Evolutionary conservation across 1,140 invertebrate genomes (phyloP).

Genomic region (Proctacanthus coquilletti): DNA sequence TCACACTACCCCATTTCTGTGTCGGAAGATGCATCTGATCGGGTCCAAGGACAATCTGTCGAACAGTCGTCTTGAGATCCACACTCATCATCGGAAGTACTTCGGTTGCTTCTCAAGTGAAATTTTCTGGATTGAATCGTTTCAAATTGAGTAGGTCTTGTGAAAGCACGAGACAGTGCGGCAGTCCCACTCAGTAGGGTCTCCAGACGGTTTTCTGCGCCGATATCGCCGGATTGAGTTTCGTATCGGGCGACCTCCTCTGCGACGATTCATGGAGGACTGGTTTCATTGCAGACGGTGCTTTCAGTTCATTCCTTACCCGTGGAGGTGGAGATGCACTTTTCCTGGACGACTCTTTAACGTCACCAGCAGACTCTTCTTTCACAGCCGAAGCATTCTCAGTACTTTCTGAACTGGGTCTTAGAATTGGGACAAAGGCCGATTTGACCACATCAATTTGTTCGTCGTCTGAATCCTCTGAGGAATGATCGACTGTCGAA

Average conservation of each 20-base stretch:
- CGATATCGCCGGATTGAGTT: slow-evolving; percentile 32
- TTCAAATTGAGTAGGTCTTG: too few species aligned
- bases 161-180: too few species aligned
- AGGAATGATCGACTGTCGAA: slow-evolving; percentile 42
- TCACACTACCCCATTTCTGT: too few species aligned
- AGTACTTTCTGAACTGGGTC: slow-evolving; percentile 23
- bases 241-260: slow-evolving; percentile 31
- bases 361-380: slow-evolving; percentile 11
- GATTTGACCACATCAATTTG: slow-evolving; percentile 59
- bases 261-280: slow-evolving; percentile 22
- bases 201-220: slow-evolving; percentile 55
- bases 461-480: slow-evolving; percentile 47
- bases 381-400: slow-evolving; percentile 22
- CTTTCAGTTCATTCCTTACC: slow-evolving; percentile 41
- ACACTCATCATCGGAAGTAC: too few species aligned
- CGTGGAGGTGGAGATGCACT: slow-evolving; percentile 10
- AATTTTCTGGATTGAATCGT: too few species aligned
- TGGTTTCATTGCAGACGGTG: slow-evolving; percentile 35
- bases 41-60: too few species aligned
- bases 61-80: too few species aligned
- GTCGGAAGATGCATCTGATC: too few species aligned
- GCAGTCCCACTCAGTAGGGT: slow-evolving; percentile 44
- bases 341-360: not conserved
- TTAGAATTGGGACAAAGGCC: slow-evolving; percentile 43
- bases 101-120: too few species aligned